A percentile compares a stretch with the other conserved stretches of the same genome.
Evolutionary conservation across 2,888 invertebrate genomes (phyloP).

Genomic region (Drosophila emarginata): DNA sequence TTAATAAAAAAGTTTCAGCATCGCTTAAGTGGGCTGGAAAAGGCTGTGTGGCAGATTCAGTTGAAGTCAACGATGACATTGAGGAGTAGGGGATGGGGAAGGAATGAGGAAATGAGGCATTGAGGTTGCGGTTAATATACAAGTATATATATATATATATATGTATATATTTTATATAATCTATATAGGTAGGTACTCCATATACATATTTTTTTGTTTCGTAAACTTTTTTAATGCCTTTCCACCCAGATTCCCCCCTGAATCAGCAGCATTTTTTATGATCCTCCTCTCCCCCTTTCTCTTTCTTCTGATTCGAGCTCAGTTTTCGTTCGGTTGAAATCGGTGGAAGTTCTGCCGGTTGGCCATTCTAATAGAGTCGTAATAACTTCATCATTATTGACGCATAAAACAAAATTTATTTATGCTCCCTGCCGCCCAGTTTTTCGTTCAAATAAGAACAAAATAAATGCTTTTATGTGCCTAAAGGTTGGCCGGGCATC

Average conservation of each 20-base stretch:
- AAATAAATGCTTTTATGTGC: constrained; percentile 74
- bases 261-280: constrained; percentile 49
- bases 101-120: not conserved
- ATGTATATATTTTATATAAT: constrained; percentile 27
- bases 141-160: constrained; percentile 26
- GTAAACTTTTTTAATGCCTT: constrained; percentile 71
- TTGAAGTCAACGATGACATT: not conserved
- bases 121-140: constrained; percentile 59
- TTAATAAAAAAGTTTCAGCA: constrained; percentile 74
- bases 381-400: constrained; percentile 79
- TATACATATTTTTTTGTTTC: constrained; percentile 45
- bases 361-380: constrained; percentile 70
- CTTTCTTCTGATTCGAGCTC: constrained; percentile 6
- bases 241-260: constrained; percentile 19
- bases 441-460: constrained; percentile 51
- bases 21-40: constrained; percentile 61
- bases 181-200: constrained; percentile 35
- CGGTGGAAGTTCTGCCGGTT: not conserved
- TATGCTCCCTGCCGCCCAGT: constrained; percentile 42
- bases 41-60: constrained; percentile 10
- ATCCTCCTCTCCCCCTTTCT: constrained; percentile 38
- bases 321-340: constrained; percentile 12
- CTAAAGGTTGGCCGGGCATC: not conserved
- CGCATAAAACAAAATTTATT: constrained; percentile 77
- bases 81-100: not conserved